These are phyloP conservation scores for Brachionus sp. DNA, from an alignment of 1,140 invertebrate species.

Conservation along the genomic window DNA sequence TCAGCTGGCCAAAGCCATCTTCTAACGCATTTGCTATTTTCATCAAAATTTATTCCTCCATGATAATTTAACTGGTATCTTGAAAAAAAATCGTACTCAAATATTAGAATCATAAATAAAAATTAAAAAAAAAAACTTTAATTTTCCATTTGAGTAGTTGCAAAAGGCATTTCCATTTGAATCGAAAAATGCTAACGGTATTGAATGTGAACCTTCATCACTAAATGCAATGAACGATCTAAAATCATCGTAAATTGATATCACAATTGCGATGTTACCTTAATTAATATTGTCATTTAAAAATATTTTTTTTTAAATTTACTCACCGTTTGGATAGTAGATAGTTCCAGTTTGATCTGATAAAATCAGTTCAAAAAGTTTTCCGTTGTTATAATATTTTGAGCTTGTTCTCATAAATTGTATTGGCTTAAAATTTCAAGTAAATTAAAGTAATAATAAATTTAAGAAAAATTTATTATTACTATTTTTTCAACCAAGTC, in stretches of 20 bases:
- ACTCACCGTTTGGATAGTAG: slow-evolving; percentile 7
- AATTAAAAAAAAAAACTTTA: not conserved
- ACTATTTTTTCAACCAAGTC: slow-evolving; percentile 10
- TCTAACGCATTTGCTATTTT: not conserved
- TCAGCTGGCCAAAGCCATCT: slow-evolving; percentile 30
- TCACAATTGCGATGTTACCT: not conserved
- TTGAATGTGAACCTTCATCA: not conserved
- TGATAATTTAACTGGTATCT: not conserved
- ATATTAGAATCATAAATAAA: not conserved
- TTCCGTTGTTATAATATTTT: not conserved
- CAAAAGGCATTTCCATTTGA: slow-evolving; percentile 24
- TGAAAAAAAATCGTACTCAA: not conserved
- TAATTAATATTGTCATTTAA: not conserved
- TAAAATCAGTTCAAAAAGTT: not conserved
- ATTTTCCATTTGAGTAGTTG: slow-evolving; percentile 2
- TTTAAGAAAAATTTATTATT: not conserved
- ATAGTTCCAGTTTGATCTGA: slow-evolving; percentile 21
- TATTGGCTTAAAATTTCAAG: not conserved
- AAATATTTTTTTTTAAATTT: not conserved
- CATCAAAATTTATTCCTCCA: slow-evolving; percentile 30
- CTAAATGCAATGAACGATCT: slow-evolving; percentile 24
- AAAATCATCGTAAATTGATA: not conserved
- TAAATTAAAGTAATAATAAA: not conserved
- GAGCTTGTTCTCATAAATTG: not conserved
- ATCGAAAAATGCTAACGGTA: slow-evolving; percentile 28